These are phyloP conservation scores for Knipowitschia caucasica DNA, from an alignment of 2,797 vertebrate species.

Conservation along the genomic window DNA sequence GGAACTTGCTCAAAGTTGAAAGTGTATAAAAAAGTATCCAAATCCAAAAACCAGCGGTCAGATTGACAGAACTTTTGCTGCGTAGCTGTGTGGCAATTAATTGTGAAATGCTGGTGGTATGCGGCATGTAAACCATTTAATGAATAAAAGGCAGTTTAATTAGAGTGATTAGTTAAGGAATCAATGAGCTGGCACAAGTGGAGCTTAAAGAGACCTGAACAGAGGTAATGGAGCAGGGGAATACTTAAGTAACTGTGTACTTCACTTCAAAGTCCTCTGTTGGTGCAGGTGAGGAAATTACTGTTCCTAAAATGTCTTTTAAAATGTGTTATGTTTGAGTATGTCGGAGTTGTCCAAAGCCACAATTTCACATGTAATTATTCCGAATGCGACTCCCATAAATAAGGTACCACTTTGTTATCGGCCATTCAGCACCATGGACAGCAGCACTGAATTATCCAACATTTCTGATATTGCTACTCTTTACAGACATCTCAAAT, in stretches of 20 bases:
- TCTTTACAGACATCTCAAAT: background rate
- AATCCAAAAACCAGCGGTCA: constrained; percentile 8
- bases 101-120: constrained; percentile 45
- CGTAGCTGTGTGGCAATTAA: constrained; percentile 48
- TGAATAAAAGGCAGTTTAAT: constrained; percentile 73
- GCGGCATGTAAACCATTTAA: constrained; percentile 60
- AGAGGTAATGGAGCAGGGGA: constrained; percentile 59
- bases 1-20: constrained; percentile 12
- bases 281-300: constrained; percentile 24
- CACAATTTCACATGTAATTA: background rate
- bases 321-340: background rate
- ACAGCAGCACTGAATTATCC: background rate
- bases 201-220: constrained; percentile 53
- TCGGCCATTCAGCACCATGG: background rate
- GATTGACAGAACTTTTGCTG: constrained; percentile 38
- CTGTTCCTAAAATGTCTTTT: no score
- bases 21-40: background rate
- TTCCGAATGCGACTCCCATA: background rate
- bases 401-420: background rate
- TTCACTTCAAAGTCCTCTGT: constrained; percentile 32
- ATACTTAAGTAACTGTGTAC: constrained; percentile 49
- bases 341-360: background rate
- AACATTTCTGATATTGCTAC: background rate
- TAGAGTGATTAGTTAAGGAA: constrained; percentile 69
- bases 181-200: constrained; percentile 69